A percentile compares a stretch with the other conserved stretches of the same genome.
These are phyloP conservation scores for Blennius ocellaris DNA, from an alignment of 2,113 vertebrate species.

Conservation along the genomic window DNA sequence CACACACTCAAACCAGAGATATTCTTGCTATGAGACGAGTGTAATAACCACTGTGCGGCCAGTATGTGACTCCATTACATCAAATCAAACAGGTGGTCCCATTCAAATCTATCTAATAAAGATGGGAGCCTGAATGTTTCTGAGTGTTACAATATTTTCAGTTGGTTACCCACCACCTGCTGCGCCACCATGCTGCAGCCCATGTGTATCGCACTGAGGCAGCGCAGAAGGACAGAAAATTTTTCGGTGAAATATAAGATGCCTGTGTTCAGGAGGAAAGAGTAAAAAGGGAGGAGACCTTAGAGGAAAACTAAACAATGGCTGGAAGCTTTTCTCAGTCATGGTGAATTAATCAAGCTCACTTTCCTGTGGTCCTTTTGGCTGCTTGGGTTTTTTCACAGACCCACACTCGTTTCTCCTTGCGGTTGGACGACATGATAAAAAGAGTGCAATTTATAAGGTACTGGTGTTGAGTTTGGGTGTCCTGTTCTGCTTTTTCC, in stretches of 20 bases:
- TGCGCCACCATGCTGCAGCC: conserved; percentile 16
- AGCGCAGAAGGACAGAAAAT: conserved; percentile 10
- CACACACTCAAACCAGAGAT: no score
- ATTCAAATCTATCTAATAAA: background rate
- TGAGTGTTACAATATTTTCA: background rate
- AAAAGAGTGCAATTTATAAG: background rate
- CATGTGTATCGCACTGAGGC: conserved; percentile 27
- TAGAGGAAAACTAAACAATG: conserved; percentile 54
- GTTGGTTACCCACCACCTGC: conserved; percentile 16
- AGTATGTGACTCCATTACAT: no score
- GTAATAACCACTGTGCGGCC: no score
- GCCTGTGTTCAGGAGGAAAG: conserved; percentile 25
- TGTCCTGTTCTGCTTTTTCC: background rate
- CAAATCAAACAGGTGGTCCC: no score
- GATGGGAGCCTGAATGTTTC: background rate
- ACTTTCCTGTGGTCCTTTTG: conserved; percentile 23
- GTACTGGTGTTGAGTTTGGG: no score
- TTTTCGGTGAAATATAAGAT: conserved; percentile 49
- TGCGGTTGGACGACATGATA: conserved; percentile 7
- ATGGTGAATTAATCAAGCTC: conserved; percentile 53
- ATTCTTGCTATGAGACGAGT: no score
- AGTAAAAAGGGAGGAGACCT: conserved; percentile 16
- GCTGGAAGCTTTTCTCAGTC: conserved; percentile 58
- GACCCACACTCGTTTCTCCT: conserved; percentile 21
- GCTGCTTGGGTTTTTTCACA: conserved; percentile 25